Conservation (phyloP, 2,797 vertebrate genomes). For the Gila robusta region DNA sequence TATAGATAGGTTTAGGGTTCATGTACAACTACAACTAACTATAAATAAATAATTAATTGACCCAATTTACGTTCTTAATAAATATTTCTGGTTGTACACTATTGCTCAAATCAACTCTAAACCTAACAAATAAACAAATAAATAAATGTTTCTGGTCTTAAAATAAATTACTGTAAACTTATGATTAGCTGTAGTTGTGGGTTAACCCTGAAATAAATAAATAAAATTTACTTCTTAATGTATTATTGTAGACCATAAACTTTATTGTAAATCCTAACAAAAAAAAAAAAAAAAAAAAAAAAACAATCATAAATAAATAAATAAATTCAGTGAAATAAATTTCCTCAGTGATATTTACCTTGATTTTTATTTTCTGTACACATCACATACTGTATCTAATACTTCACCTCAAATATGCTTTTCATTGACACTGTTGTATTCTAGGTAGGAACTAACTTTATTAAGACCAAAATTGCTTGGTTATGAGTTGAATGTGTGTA, state of each 20-base stretch:
- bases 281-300: neutral
- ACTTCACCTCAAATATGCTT: neutral
- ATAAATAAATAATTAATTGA: neutral
- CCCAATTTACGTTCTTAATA: neutral
- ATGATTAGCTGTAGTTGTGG: neutral
- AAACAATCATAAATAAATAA: neutral
- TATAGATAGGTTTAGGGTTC: too few species aligned
- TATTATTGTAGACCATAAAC: neutral
- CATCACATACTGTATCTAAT: neutral
- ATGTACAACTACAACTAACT: too few species aligned
- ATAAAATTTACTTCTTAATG: neutral
- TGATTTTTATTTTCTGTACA: neutral
- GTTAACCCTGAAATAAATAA: neutral
- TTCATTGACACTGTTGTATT: neutral
- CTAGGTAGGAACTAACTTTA: neutral
- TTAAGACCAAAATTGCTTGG: neutral
- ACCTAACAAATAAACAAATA: neutral
- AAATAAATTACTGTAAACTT: neutral
- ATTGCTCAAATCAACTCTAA: too few species aligned
- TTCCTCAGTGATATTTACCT: neutral
- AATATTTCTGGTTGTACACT: neutral
- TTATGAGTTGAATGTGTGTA: neutral
- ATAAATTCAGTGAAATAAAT: neutral
- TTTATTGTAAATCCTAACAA: neutral
- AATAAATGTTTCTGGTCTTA: neutral